phyloP scores from a whole-genome alignment of 2,888 invertebrate genomes.

The Blastobasis lacticolella region DNA sequence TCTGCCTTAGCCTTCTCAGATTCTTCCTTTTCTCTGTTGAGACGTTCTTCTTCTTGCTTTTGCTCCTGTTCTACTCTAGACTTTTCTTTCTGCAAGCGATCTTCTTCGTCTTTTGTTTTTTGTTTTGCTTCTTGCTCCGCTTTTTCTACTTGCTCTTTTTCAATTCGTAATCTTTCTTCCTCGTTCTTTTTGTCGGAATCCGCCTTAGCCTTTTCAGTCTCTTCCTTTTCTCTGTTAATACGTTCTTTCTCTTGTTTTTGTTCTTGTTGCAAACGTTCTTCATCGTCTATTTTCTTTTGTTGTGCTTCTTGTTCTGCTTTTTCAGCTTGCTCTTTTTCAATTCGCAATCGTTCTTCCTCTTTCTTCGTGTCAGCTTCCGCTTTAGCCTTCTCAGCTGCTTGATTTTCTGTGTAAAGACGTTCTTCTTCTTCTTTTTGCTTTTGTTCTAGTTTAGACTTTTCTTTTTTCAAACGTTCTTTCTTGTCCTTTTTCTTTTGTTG shows the following conservation, averaged over 20 bases:
- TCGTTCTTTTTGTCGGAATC: conserved; percentile 10
- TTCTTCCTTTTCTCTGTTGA: conserved; percentile 7
- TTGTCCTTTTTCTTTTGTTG: conserved; percentile 8
- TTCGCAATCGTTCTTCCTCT: conserved; percentile 5
- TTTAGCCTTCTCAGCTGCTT: conserved; percentile 6
- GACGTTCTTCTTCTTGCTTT: conserved; percentile 5
- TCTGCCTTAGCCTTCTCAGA: conserved; percentile 2
- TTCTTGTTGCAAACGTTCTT: conserved; percentile 7
- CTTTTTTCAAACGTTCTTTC: conserved; percentile 2
- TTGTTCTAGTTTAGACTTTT: not conserved
- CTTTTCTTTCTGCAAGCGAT: conserved; percentile 3
- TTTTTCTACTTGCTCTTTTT: conserved; percentile 2
- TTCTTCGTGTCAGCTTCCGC: conserved; percentile 4
- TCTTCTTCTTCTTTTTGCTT: conserved; percentile 7
- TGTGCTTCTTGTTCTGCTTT: conserved; percentile 12
- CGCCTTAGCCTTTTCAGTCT: conserved; percentile 1
- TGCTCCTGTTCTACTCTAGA: not conserved
- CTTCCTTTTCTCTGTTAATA: not conserved
- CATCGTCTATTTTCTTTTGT: conserved; percentile 5
- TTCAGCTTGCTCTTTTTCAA: conserved; percentile 6
- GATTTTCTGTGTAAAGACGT: conserved; percentile 9
- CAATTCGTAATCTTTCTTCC: conserved; percentile 3
- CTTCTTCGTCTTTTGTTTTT: conserved; percentile 10
- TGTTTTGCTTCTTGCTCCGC: conserved; percentile 1
- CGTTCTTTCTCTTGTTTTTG: conserved; percentile 1